A percentile compares a stretch with the other conserved stretches of the same genome.
phyloP scores from a whole-genome alignment of 2,797 vertebrate genomes.

The Lates japonicus region DNA sequence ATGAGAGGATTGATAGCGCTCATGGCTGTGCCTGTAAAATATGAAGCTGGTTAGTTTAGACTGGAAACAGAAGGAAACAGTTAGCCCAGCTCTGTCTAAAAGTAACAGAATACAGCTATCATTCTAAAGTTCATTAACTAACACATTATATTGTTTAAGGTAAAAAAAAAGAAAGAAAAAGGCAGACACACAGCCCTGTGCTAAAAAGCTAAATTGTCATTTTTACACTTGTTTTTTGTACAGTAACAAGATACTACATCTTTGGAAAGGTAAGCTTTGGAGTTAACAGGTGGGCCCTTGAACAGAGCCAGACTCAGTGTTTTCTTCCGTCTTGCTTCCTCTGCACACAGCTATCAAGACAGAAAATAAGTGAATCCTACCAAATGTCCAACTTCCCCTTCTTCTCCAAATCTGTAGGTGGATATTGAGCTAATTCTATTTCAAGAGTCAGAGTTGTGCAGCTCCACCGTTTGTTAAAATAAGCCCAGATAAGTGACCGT shows the following conservation, averaged over 20 bases:
- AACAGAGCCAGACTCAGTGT: neutral
- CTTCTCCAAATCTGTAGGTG: neutral
- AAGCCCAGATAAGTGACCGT: conserved; percentile 44
- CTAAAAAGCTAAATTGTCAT: neutral
- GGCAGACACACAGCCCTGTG: neutral
- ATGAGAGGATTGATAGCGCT: neutral
- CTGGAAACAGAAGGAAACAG: neutral
- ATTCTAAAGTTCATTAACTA: neutral
- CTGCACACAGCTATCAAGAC: neutral
- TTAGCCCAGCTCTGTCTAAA: neutral
- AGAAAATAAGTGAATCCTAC: conserved; percentile 3
- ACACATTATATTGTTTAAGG: neutral
- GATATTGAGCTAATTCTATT: neutral
- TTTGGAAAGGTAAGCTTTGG: neutral
- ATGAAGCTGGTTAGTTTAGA: neutral
- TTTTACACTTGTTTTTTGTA: neutral
- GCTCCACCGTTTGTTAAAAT: conserved; percentile 68
- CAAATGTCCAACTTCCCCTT: neutral
- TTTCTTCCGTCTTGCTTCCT: neutral
- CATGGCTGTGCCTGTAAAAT: neutral
- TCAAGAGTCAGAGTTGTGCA: neutral
- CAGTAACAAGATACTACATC: neutral
- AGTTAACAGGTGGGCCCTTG: neutral
- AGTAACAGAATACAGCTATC: neutral
- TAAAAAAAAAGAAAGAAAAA: too few species aligned